Evolutionary conservation across 2,797 vertebrate genomes (phyloP), one percentile per base, ranked within the genome.

Genomic region (Enteromius thamalakanensis): DNA sequence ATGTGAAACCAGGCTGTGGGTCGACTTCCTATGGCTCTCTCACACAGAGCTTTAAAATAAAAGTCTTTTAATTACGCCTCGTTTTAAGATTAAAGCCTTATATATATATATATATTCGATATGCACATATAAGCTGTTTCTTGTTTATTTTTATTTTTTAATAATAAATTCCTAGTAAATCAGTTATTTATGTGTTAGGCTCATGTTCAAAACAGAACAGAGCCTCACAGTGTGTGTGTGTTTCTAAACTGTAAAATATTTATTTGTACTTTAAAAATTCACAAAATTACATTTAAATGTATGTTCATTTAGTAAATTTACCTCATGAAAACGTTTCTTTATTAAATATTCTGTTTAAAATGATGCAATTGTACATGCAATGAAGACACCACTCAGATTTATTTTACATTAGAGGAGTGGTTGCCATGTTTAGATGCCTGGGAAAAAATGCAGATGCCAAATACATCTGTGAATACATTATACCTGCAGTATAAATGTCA

Each of bases 1-100:
- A 78, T 76, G 78, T 81, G 87, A 86, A 85, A 55, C 40, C 81
- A 37, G 34, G 8, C 65, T 47, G 68, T 23, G 4, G 21, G 69
- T 40, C 74, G 26, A 76, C 74, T 67, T 78, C 85, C 78, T 65
- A 9, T 65, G 49, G 9, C 70, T 76, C 29, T 23, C 49, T 53
- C 64, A 17, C 26, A 3, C 10, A 1, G 15, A 23, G 6, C 42
- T 85, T 85, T 53, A 86, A 76, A 70, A 86, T 88, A 88, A 88
- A 88, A 85, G 85, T 62, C 79, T 26, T 51, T 53, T 1, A 34
- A 51, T 32, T 21, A n/a, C 26, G 17, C 3, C 4, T 51, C 8
- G 0, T 64, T 62, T 19, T 34, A 26, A 34, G 26, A 34, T 26
- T 19, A 49, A 34, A 60, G 21, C n/a, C 34, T 11, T 29, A 15